Conservation (phyloP, 2,113 vertebrate genomes). For the Ailurus styani region DNA sequence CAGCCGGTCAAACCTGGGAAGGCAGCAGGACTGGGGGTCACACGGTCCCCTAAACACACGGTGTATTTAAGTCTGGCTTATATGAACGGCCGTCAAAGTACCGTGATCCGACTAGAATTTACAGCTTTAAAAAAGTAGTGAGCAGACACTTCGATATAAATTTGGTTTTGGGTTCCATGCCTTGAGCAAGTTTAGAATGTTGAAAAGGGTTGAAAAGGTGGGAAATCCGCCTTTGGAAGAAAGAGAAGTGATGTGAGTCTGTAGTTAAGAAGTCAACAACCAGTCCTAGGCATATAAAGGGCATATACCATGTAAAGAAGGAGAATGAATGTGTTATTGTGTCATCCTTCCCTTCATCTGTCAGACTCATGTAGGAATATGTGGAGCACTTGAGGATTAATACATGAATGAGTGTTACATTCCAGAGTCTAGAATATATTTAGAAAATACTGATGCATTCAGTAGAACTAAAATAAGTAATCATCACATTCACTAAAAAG, state of each 20-base stretch:
- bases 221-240: background rate
- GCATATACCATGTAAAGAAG: background rate
- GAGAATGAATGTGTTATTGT: no score
- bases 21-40: rapidly evolving
- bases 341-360: background rate
- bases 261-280: background rate
- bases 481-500: background rate
- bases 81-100: background rate
- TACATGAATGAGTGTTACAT: background rate
- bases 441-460: background rate
- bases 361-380: background rate
- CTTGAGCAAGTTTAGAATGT: background rate
- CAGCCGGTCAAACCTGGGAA: background rate
- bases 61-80: background rate
- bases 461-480: background rate
- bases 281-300: background rate
- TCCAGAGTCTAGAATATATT: background rate
- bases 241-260: background rate
- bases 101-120: background rate
- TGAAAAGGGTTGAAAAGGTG: background rate
- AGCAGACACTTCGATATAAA: no score
- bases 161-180: background rate
- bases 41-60: rapidly evolving
- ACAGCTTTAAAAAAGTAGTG: background rate
- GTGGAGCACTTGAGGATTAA: background rate